phyloP scores from a whole-genome alignment of 2,888 invertebrate species.

The Anaspis maculata region DNA sequence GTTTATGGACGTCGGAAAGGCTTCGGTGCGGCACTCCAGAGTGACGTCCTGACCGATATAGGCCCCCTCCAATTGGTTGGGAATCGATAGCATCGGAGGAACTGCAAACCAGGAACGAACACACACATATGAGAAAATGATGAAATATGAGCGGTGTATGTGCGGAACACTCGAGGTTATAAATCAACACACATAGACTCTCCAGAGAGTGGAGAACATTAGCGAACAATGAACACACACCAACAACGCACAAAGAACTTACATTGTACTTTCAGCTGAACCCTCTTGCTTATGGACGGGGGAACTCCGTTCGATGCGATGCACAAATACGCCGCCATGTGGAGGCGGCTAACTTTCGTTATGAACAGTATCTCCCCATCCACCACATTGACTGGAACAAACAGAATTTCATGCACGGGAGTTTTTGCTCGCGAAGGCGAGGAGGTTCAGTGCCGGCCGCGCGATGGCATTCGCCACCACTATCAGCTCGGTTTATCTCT shows the following conservation, averaged over 20 bases:
- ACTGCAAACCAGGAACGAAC: too few species aligned
- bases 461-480: too few species aligned
- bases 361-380: constrained; percentile 81
- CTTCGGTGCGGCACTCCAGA: constrained; percentile 84
- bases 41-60: constrained; percentile 83
- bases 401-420: too few species aligned
- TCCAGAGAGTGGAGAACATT: constrained; percentile 1
- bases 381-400: constrained; percentile 70
- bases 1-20: constrained; percentile 86
- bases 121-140: too few species aligned
- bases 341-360: constrained; percentile 80
- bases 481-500: too few species aligned
- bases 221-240: constrained; percentile 3
- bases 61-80: constrained; percentile 86
- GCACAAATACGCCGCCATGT: constrained; percentile 89
- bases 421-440: too few species aligned
- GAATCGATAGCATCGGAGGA: constrained; percentile 90
- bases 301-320: constrained; percentile 91
- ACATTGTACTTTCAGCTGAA: constrained; percentile 77
- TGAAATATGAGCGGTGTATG: too few species aligned
- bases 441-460: too few species aligned
- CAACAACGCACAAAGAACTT: too few species aligned
- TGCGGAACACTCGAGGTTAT: constrained; percentile 5
- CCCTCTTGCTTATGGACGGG: constrained; percentile 80
- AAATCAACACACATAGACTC: constrained; percentile 13